phyloP scores from a whole-genome alignment of 2,888 invertebrate species.

The Ennomos quercinarius region DNA sequence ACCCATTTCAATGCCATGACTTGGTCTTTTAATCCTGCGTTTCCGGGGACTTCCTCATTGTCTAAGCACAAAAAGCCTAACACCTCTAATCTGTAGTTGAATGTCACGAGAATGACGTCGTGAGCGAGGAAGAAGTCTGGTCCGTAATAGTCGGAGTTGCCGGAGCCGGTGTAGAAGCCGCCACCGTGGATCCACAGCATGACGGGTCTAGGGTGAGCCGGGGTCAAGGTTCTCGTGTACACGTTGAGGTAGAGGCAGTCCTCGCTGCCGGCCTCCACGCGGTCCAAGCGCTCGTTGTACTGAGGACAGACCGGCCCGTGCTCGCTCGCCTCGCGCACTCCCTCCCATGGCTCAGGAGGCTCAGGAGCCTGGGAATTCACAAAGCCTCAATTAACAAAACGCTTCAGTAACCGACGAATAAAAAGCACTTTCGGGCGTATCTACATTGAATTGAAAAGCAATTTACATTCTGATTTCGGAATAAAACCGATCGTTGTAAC shows the following conservation, averaged over 20 bases:
- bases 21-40: slow-evolving; percentile 81
- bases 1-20: slow-evolving; percentile 81
- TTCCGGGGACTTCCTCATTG: slow-evolving; percentile 77
- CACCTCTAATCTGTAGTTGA: slow-evolving; percentile 80
- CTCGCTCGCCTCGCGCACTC: slow-evolving; percentile 65
- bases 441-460: not conserved
- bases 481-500: not conserved
- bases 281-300: slow-evolving; percentile 77
- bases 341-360: slow-evolving; percentile 71
- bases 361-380: slow-evolving; percentile 65
- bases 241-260: slow-evolving; percentile 90
- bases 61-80: slow-evolving; percentile 78
- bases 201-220: slow-evolving; percentile 61
- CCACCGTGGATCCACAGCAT: slow-evolving; percentile 84
- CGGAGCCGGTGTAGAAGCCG: slow-evolving; percentile 79
- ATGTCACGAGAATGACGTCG: slow-evolving; percentile 73
- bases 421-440: no score
- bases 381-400: no score
- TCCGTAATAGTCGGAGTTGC: slow-evolving; percentile 78
- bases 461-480: slow-evolving; percentile 7
- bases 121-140: slow-evolving; percentile 78
- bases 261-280: slow-evolving; percentile 83
- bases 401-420: no score
- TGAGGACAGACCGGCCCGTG: slow-evolving; percentile 79
- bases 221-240: slow-evolving; percentile 74